phyloP scores from a whole-genome alignment of 2,797 vertebrate genomes.

The Coreius guichenoti region DNA sequence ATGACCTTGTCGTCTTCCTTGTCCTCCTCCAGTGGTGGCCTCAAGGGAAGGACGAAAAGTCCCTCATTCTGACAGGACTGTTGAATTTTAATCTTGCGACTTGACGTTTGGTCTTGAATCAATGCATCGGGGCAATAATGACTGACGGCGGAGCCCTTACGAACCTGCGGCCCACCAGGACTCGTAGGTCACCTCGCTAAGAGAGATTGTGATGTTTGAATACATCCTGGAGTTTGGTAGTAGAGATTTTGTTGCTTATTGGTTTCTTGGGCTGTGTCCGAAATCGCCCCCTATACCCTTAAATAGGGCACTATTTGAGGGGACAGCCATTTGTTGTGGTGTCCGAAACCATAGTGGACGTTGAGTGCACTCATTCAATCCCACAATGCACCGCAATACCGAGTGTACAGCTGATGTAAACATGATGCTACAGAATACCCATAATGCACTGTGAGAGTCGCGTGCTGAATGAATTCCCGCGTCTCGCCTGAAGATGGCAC shows the following conservation, averaged over 20 bases:
- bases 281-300: too few relatives aligned
- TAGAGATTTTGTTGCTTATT: neutral
- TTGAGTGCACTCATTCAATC: too few relatives aligned
- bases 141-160: neutral
- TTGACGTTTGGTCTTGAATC: conserved; percentile 43
- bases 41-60: conserved; percentile 42
- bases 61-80: conserved; percentile 38
- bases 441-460: too few relatives aligned
- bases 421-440: too few relatives aligned
- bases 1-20: conserved; percentile 48
- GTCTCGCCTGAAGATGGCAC: too few relatives aligned
- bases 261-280: neutral
- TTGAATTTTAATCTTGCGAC: conserved; percentile 45
- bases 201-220: neutral
- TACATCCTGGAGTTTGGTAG: neutral
- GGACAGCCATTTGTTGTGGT: too few relatives aligned
- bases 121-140: conserved; percentile 20
- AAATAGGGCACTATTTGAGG: too few relatives aligned
- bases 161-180: neutral
- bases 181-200: neutral
- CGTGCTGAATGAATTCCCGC: too few relatives aligned
- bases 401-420: too few relatives aligned
- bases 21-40: conserved; percentile 43
- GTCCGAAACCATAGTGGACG: too few relatives aligned
- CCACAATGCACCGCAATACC: too few relatives aligned